These are phyloP conservation scores for Mus musculus DNA, from an alignment of 2,113 vertebrate species.

Conservation along the genomic window GRCm39 chr2:83711501-83712000, in stretches of 20 bases:
- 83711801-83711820: conserved; percentile 39
- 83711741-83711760: neutral
- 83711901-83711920: conserved; percentile 4
- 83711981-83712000: neutral
- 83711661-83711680: conserved; percentile 15
- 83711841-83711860: neutral
- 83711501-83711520: neutral
- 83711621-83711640: conserved; percentile 4
- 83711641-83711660: neutral
- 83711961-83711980: conserved; percentile 41
- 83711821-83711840: conserved; percentile 48
- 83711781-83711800: neutral
- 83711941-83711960: conserved; percentile 54
- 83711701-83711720: conserved; percentile 73
- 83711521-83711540: conserved; percentile 12
- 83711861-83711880: neutral
- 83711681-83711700: conserved; percentile 68
- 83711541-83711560: conserved; percentile 5
- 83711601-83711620: neutral
- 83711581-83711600: neutral
- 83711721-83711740: conserved; percentile 67
- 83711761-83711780: neutral
- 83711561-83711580: conserved; percentile 14
- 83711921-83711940: conserved; percentile 9
- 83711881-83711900: neutral